These are phyloP conservation scores for Hyposoter didymator DNA, from an alignment of 2,888 invertebrate species.

Conservation along the genomic window DNA sequence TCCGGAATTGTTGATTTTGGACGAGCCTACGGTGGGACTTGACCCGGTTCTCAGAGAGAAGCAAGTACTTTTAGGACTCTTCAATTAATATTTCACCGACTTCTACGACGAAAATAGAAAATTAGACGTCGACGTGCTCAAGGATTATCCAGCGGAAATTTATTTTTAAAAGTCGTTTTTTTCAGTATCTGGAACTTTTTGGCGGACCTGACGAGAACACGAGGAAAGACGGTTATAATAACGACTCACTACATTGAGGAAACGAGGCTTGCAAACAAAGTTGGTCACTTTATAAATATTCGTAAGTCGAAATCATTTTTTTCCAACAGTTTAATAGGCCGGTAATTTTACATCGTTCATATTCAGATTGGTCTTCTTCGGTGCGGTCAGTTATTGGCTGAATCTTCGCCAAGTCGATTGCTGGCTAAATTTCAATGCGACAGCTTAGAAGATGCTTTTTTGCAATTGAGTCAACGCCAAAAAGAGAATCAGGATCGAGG, in stretches of 20 bases:
- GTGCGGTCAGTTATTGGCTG: slow-evolving; percentile 93
- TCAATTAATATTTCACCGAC: background rate
- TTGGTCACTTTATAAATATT: slow-evolving; percentile 82
- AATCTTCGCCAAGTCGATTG: slow-evolving; percentile 91
- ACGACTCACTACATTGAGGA: slow-evolving; percentile 98
- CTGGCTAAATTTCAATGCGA: slow-evolving; percentile 89
- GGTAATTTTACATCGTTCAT: background rate
- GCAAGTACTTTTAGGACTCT: slow-evolving; percentile 84
- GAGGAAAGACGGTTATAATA: slow-evolving; percentile 93
- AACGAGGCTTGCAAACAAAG: slow-evolving; percentile 92
- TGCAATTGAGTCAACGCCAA: slow-evolving; percentile 90
- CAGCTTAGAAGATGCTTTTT: slow-evolving; percentile 94
- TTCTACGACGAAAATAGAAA: background rate
- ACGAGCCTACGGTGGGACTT: slow-evolving; percentile 97
- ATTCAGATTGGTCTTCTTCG: slow-evolving; percentile 95
- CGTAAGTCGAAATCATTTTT: background rate
- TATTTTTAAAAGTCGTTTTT: slow-evolving; percentile 61
- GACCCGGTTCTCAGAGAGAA: slow-evolving; percentile 94
- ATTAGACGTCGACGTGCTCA: background rate
- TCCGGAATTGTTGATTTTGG: slow-evolving; percentile 94
- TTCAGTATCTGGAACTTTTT: slow-evolving; percentile 95
- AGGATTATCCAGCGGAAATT: background rate
- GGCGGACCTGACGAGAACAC: slow-evolving; percentile 88
- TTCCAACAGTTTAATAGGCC: background rate
- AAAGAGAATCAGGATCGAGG: slow-evolving; percentile 80